These are phyloP conservation scores for Aphodius granarius DNA, from an alignment of 2,888 invertebrate species.

Conservation along the genomic window DNA sequence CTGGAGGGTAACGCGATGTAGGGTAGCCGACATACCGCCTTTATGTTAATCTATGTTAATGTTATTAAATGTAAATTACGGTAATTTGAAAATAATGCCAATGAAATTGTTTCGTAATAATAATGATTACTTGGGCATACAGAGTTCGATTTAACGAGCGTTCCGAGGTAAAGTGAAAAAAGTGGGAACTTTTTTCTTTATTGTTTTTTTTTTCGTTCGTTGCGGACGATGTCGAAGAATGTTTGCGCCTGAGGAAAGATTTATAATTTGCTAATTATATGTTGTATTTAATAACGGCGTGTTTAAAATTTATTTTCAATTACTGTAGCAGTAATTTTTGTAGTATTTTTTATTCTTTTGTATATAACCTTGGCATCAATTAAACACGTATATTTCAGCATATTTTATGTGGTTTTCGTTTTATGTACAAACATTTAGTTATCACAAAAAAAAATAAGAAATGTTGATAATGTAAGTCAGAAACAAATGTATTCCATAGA, in stretches of 20 bases:
- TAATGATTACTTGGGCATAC: conserved; percentile 18
- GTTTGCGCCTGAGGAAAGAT: background rate
- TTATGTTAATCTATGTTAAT: conserved; percentile 36
- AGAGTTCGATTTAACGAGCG: background rate
- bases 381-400: too few species aligned
- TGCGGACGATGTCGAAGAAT: background rate
- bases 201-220: background rate
- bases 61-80: conserved; percentile 32
- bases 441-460: too few species aligned
- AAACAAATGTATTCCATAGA: too few species aligned
- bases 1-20: background rate
- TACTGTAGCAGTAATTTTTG: too few species aligned
- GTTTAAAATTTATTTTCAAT: conserved; percentile 11
- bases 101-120: conserved; percentile 23
- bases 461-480: too few species aligned
- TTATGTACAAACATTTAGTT: too few species aligned
- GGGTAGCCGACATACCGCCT: conserved; percentile 26
- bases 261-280: background rate
- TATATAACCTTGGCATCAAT: too few species aligned
- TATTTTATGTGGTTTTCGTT: too few species aligned
- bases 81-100: conserved; percentile 25
- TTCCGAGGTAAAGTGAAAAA: background rate
- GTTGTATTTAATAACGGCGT: conserved; percentile 1
- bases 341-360: too few species aligned
- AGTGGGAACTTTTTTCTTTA: background rate